These are phyloP conservation scores for Cyprinodon brontotheroides DNA, from an alignment of 2,113 vertebrate species.

Conservation along the genomic window DNA sequence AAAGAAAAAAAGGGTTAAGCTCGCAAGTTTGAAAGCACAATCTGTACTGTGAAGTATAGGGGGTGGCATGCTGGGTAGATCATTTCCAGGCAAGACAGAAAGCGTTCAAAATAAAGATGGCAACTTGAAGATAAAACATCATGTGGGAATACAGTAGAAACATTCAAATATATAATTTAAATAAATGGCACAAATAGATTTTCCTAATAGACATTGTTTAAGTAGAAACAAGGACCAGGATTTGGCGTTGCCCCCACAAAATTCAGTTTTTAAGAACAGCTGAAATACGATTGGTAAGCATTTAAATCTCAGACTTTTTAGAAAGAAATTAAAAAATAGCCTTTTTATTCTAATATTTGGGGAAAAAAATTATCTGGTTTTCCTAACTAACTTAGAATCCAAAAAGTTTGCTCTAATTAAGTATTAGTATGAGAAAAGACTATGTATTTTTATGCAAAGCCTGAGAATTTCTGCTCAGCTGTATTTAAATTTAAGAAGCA, in stretches of 20 bases:
- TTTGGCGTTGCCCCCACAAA: neutral
- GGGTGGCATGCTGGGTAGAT: no score
- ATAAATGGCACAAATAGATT: no score
- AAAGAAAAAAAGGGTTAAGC: no score
- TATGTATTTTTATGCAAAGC: neutral
- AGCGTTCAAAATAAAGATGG: no score
- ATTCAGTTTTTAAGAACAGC: neutral
- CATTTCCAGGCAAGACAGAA: no score
- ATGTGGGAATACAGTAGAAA: no score
- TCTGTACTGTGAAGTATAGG: no score
- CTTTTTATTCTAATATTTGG: neutral
- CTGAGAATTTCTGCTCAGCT: neutral
- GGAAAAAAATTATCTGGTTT: neutral
- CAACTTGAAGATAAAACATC: no score
- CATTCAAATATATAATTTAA: no score
- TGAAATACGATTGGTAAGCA: neutral
- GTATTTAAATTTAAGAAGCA: slow-evolving; percentile 23
- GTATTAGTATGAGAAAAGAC: neutral
- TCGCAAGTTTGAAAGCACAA: no score
- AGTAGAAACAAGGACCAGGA: no score
- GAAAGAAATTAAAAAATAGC: neutral
- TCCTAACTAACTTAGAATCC: neutral
- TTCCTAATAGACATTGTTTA: no score
- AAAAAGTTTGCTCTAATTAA: neutral
- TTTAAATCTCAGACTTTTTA: neutral